Conservation (phyloP, 2,113 vertebrate genomes). For the Capricornis sumatraensis region DNA sequence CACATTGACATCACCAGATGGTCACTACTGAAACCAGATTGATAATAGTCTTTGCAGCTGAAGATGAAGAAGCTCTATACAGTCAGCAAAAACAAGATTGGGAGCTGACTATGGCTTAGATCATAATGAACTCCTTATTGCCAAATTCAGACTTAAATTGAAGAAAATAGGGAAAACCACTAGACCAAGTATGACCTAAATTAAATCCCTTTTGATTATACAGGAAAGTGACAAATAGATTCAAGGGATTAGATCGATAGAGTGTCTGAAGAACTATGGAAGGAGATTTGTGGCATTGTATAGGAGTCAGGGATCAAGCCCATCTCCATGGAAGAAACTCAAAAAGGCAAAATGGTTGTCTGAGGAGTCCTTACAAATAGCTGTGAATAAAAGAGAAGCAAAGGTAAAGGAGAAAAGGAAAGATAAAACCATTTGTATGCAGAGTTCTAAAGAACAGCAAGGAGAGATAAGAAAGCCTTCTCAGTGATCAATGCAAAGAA, state of each 20-base stretch:
- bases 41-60: neutral
- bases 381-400: neutral
- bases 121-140: neutral
- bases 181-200: neutral
- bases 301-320: neutral
- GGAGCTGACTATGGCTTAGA: neutral
- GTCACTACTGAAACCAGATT: neutral
- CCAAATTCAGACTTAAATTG: neutral
- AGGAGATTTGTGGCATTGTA: neutral
- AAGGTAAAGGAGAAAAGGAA: neutral
- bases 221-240: neutral
- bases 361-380: neutral
- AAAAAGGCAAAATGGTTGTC: neutral
- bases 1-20: neutral
- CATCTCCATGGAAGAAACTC: neutral
- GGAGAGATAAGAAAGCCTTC: neutral
- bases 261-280: neutral
- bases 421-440: neutral
- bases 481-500: neutral
- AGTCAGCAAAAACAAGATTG: neutral
- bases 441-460: neutral
- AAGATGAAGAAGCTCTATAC: neutral
- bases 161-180: neutral
- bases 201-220: neutral
- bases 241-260: neutral